Base-by-base conservation (phyloP, 2,888 invertebrate genomes). In the Microdon myrmicae region DNA sequence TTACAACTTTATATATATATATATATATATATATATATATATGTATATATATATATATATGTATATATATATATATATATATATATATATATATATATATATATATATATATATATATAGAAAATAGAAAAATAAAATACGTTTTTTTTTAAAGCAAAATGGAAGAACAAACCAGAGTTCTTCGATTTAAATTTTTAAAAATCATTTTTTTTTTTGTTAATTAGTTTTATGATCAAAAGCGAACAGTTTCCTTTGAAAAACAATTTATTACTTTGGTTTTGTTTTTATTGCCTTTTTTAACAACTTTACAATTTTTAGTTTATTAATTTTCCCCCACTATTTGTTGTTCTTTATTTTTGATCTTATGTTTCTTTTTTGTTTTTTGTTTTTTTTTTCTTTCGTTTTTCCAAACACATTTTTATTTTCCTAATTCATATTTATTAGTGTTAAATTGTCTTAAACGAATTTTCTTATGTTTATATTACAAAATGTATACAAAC, bases 131-230 rank as follows among this genome's bases (percentile, higher is more conserved):
- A 16, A 16, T 26, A 22, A 9, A 41, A 34, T 6, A 38, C 45
- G 26, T 32, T 43, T 49, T 51, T n/a, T 44, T 28, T 43, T 20
- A 43, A 43, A 22, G 12, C 26, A 28, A 29, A 41, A 17, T 35
- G 35, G 28, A 1, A 44, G 23, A 12, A 31, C 10, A 47, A 51
- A 28, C n/a, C 53, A 53, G 56, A 60, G 44, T 58, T 56, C 19
- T 34, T 45, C 7, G 10, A 32, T 31, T 31, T 31, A 16, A 19
- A 7, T n/a, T 28, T 10, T 10, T 26, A 37, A 6, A 35, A 68
- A 60, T 71, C 41, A 9, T 47, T 67, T 48, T 58, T 45, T 61
- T 47, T 45, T 54, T 68, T 67, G 61, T 67, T 67, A 45, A 55
- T 68, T 67, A 60, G 61, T 59, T 58, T 68, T 60, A 60, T 39